phyloP scores from a whole-genome alignment of 2,888 invertebrate genomes.

The Mystacides longicornis region DNA sequence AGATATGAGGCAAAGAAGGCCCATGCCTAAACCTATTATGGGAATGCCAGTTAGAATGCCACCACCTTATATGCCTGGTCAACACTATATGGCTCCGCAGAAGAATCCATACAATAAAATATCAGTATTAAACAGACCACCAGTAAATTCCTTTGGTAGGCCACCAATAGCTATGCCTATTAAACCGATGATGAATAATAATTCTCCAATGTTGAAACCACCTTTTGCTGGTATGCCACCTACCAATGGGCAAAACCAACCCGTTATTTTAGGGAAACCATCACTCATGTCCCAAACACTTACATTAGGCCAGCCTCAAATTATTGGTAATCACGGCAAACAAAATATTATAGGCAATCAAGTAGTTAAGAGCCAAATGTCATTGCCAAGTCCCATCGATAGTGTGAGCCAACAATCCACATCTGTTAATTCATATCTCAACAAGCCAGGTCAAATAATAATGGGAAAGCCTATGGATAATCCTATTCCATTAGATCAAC shows the following conservation, averaged over 20 bases:
- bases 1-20: conserved; percentile 44
- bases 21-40: conserved; percentile 34
- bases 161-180: conserved; percentile 18
- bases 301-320: conserved; percentile 26
- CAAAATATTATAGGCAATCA: conserved; percentile 20
- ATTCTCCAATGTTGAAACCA: not conserved
- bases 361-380: conserved; percentile 43
- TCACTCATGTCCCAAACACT: conserved; percentile 35
- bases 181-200: conserved; percentile 16
- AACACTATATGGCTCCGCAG: conserved; percentile 28
- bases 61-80: conserved; percentile 34
- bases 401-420: conserved; percentile 35
- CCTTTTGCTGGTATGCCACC: not conserved
- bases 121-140: conserved; percentile 21
- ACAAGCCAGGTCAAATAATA: conserved; percentile 43
- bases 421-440: conserved; percentile 33
- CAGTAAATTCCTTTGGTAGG: conserved; percentile 22
- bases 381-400: conserved; percentile 37
- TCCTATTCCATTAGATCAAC: conserved; percentile 48
- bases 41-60: conserved; percentile 32
- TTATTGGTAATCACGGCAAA: conserved; percentile 30
- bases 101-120: conserved; percentile 24
- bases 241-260: conserved; percentile 6
- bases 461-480: conserved; percentile 46
- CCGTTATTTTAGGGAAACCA: conserved; percentile 38